Conservation (phyloP, 2,888 invertebrate genomes). For the Caenorhabditis sp. region DNA sequence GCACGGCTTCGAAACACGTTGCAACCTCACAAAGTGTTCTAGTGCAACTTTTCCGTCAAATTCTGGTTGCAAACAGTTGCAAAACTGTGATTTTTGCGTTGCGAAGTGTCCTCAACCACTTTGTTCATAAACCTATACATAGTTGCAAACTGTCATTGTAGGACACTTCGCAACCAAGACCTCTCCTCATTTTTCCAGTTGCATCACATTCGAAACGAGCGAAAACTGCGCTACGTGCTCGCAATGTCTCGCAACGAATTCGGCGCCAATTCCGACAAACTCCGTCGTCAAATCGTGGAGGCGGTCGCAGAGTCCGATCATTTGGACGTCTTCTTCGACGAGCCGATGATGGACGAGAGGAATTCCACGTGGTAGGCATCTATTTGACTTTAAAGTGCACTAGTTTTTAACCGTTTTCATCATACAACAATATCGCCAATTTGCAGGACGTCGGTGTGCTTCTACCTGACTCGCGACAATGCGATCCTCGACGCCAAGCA, state of each 20-base stretch:
- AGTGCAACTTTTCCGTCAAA: too few relatives aligned
- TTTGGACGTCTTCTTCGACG: constrained; percentile 39
- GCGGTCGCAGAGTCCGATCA: constrained; percentile 31
- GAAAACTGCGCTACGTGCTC: constrained; percentile 58
- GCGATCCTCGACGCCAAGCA: constrained; percentile 51
- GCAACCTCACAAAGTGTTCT: not conserved
- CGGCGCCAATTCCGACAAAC: constrained; percentile 57
- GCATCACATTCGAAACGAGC: constrained; percentile 53
- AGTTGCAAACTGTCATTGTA: too few relatives aligned
- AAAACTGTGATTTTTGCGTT: too few relatives aligned
- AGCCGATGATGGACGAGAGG: constrained; percentile 29
- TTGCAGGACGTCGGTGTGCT: constrained; percentile 54
- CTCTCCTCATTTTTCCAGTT: constrained; percentile 30
- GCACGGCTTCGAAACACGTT: too few relatives aligned
- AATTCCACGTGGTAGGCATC: constrained; percentile 49
- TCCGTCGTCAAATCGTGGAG: constrained; percentile 44
- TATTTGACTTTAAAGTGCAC: not conserved
- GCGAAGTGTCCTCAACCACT: too few relatives aligned
- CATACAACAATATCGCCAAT: not conserved
- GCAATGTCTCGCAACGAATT: constrained; percentile 57
- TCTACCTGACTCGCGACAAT: constrained; percentile 50
- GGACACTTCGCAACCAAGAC: too few relatives aligned
- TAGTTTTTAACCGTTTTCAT: not conserved
- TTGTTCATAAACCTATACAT: too few relatives aligned
- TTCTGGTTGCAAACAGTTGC: too few relatives aligned